phyloP scores from a whole-genome alignment of 2,113 vertebrate genomes.

The Protobothrops flavoviridis region DNA sequence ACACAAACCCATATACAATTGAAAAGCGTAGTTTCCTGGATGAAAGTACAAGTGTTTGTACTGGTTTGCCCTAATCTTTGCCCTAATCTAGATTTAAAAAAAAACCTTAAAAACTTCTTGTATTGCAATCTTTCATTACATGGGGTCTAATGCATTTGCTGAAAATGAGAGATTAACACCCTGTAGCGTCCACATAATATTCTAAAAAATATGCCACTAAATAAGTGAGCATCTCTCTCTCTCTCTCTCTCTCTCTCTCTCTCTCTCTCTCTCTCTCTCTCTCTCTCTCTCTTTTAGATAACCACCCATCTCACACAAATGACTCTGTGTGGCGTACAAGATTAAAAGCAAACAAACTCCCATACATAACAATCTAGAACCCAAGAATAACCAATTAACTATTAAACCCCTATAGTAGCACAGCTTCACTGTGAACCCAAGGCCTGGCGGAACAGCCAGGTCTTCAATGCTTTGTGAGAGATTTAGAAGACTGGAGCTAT shows the following conservation, averaged over 20 bases:
- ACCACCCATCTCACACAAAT: background rate
- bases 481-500: background rate
- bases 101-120: background rate
- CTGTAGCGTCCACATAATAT: background rate
- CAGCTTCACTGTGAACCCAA: background rate
- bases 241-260: too few species aligned
- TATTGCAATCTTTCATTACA: too few species aligned
- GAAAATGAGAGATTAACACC: too few species aligned
- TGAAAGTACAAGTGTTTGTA: background rate
- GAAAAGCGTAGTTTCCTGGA: background rate
- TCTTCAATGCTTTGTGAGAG: background rate
- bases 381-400: background rate
- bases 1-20: background rate
- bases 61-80: background rate
- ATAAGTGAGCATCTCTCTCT: too few species aligned
- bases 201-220: too few species aligned
- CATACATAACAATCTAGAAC: background rate
- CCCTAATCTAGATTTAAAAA: background rate
- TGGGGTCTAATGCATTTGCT: too few species aligned
- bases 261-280: too few species aligned
- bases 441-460: background rate
- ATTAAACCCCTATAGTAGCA: background rate
- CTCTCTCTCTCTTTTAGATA: background rate
- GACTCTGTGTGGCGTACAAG: background rate
- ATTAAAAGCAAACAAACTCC: background rate